These are phyloP conservation scores for Drosophila mayri DNA, from an alignment of 1,140 invertebrate genomes.

Conservation along the genomic window DNA sequence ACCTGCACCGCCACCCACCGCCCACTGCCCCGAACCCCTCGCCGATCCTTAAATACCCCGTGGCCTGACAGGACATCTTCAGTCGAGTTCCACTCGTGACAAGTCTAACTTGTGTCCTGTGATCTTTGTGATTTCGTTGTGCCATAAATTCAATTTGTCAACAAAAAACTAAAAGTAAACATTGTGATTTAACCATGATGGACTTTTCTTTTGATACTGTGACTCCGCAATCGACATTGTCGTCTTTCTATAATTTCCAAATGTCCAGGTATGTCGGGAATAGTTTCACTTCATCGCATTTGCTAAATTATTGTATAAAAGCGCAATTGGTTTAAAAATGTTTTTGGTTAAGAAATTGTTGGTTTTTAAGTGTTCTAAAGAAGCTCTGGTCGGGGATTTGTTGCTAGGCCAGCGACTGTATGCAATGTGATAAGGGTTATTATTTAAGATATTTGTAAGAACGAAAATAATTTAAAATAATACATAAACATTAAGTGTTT, in stretches of 20 bases:
- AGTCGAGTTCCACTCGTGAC: conserved; percentile 76
- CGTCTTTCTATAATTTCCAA: conserved; percentile 69
- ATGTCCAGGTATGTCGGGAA: conserved; percentile 68
- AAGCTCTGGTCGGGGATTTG: background rate
- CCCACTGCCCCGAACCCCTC: conserved; percentile 11
- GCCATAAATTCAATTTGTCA: conserved; percentile 35
- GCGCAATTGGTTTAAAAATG: conserved; percentile 35
- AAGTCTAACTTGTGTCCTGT: conserved; percentile 71
- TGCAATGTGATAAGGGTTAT: conserved; percentile 8
- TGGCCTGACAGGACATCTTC: conserved; percentile 17
- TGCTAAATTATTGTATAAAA: conserved; percentile 33
- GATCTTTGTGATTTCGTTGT: conserved; percentile 52
- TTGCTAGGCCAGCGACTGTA: conserved; percentile 21
- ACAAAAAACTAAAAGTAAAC: conserved; percentile 7
- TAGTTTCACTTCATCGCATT: background rate
- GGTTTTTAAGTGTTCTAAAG: background rate
- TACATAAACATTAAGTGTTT: background rate
- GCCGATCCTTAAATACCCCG: conserved; percentile 65
- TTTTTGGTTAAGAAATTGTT: conserved; percentile 10
- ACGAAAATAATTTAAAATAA: background rate
- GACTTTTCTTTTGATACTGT: conserved; percentile 63
- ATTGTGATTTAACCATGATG: conserved; percentile 51
- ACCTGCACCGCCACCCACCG: conserved; percentile 14
- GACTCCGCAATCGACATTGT: conserved; percentile 67
- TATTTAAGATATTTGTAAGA: conserved; percentile 4